Evolutionary conservation across 2,797 vertebrate species (phyloP).

Genomic region (Parotocinclus haroldoi): DNA sequence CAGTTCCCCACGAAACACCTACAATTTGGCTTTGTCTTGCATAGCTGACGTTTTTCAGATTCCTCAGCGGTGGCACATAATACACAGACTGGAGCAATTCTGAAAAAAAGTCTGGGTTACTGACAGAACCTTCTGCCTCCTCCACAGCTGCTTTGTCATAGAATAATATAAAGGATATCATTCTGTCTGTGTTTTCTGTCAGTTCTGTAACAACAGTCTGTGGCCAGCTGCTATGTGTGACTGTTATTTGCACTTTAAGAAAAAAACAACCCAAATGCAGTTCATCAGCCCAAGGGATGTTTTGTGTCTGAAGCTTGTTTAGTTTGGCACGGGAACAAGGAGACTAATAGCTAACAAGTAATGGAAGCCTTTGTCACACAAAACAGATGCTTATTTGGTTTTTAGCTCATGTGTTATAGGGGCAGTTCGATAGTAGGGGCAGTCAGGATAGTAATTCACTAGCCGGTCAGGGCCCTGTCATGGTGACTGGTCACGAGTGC

Average conservation of each 20-base stretch:
- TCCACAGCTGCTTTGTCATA: conserved; percentile 6
- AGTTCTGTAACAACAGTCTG: not conserved
- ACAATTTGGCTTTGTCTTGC: conserved; percentile 43
- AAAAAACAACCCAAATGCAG: not conserved
- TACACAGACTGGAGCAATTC: conserved; percentile 20
- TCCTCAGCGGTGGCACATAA: conserved; percentile 27
- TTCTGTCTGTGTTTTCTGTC: not conserved
- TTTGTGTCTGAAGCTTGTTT: not conserved
- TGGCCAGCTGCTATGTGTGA: not conserved
- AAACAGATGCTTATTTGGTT: too few relatives aligned
- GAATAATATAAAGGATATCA: not conserved
- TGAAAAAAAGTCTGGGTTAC: conserved; percentile 24
- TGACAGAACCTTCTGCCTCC: conserved; percentile 2
- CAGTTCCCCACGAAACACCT: conserved; percentile 38
- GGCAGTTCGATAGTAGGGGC: too few relatives aligned
- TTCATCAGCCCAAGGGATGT: not conserved
- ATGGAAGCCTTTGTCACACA: too few relatives aligned
- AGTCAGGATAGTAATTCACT: too few relatives aligned
- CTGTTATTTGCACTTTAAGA: not conserved
- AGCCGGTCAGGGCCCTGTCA: conserved; percentile 16
- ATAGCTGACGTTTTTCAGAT: conserved; percentile 52
- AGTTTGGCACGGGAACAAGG: not conserved
- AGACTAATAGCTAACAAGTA: not conserved
- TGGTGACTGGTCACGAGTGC: conserved; percentile 3
- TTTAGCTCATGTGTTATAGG: too few relatives aligned